Evolutionary conservation across 1,140 invertebrate species (phyloP).

Genomic region (Myzus persicae): DNA sequence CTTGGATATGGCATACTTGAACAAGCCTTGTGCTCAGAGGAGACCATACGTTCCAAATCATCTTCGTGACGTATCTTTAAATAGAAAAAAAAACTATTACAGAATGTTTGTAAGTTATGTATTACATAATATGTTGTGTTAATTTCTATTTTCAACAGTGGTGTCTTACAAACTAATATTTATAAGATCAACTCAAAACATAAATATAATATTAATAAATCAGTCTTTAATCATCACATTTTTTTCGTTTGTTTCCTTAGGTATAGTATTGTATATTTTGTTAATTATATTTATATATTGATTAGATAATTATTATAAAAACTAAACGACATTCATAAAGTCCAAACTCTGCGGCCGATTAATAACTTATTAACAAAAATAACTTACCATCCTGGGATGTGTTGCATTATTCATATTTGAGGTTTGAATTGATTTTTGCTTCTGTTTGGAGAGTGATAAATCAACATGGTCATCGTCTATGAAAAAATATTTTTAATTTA

Average conservation of each 20-base stretch:
- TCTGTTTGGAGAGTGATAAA: not conserved
- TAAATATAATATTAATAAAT: not conserved
- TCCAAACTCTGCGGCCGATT: too few species aligned
- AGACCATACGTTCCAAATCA: slow-evolving; percentile 41
- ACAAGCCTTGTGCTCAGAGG: slow-evolving; percentile 58
- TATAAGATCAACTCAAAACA: not conserved
- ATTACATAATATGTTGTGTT: not conserved
- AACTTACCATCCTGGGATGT: not conserved
- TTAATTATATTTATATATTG: too few species aligned
- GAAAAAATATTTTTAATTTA: not conserved
- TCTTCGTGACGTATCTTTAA: slow-evolving; percentile 1
- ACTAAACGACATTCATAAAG: too few species aligned
- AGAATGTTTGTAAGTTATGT: not conserved
- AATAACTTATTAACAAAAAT: not conserved
- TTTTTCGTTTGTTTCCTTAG: not conserved
- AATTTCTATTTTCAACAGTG: not conserved
- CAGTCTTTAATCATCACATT: not conserved
- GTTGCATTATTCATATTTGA: not conserved
- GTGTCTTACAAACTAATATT: not conserved
- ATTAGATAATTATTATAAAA: not conserved
- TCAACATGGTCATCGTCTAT: slow-evolving; percentile 44
- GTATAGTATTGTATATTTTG: too few species aligned
- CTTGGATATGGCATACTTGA: slow-evolving; percentile 60
- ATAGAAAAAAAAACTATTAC: not conserved
- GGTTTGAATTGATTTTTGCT: slow-evolving; percentile 19